These are phyloP conservation scores for Dinothrombium tinctorium DNA, from an alignment of 1,140 invertebrate genomes.

Conservation along the genomic window DNA sequence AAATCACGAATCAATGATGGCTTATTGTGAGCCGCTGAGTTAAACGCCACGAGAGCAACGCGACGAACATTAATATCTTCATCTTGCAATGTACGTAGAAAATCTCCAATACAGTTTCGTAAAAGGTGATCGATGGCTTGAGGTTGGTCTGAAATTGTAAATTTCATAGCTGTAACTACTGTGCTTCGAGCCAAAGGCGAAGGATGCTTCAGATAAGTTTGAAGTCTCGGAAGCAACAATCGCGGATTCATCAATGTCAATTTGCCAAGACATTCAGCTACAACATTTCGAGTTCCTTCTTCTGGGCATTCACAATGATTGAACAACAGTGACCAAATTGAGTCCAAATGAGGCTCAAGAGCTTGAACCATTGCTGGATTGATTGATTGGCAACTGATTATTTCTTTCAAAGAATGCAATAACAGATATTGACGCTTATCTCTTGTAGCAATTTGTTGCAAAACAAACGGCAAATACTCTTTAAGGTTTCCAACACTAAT, in stretches of 20 bases:
- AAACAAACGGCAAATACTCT: slow-evolving; percentile 76
- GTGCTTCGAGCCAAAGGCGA: slow-evolving; percentile 62
- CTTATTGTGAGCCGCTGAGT: slow-evolving; percentile 97
- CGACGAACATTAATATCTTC: slow-evolving; percentile 76
- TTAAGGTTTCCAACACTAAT: slow-evolving; percentile 82
- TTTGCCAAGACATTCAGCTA: slow-evolving; percentile 93
- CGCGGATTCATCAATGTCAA: slow-evolving; percentile 79
- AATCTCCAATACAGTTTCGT: slow-evolving; percentile 64
- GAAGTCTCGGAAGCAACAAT: slow-evolving; percentile 40
- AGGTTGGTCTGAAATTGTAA: slow-evolving; percentile 90
- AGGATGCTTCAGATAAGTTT: slow-evolving; percentile 37
- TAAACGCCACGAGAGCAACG: slow-evolving; percentile 88
- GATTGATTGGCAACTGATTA: slow-evolving; percentile 62
- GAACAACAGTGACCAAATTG: slow-evolving; percentile 39
- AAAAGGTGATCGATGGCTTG: slow-evolving; percentile 71
- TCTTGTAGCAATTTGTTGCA: slow-evolving; percentile 75
- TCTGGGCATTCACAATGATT: slow-evolving; percentile 83
- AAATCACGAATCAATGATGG: slow-evolving; percentile 78
- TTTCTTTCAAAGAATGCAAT: slow-evolving; percentile 88
- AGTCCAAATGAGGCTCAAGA: slow-evolving; percentile 58
- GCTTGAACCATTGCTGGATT: slow-evolving; percentile 46
- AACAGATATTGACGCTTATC: slow-evolving; percentile 85
- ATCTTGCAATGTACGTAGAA: slow-evolving; percentile 62
- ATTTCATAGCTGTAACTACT: slow-evolving; percentile 93
- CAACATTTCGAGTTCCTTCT: slow-evolving; percentile 91